Base-by-base conservation (phyloP, 2,113 vertebrate genomes). In the Trogon melanurus region DNA sequence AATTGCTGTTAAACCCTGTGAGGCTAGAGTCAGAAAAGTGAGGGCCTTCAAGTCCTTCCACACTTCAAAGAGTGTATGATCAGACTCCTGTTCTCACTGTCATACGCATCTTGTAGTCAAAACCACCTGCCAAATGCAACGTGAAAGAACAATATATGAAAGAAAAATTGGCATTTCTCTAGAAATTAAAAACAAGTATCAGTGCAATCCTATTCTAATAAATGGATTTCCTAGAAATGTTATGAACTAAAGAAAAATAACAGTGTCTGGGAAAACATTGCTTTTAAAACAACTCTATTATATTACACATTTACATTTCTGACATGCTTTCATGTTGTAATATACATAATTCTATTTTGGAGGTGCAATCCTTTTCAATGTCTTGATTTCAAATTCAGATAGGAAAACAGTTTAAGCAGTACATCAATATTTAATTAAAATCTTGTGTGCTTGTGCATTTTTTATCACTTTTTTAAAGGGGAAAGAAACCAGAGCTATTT, bases 381-480 rank as follows among this genome's bases (percentile, higher is more conserved):
- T 48, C 44, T 93, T 83, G n/a, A 74, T 45, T 88, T 78, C 12
- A 66, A 82, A 88, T 30, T 70, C 62, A 82, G 61, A 79, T 8
- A 89, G 34, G 58, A 87, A 86, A 69, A 34, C 5, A 61, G 3
- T 41, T 67, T 75, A 56, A 82, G 38, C 22, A 85, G 19, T 20
- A 57, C 5, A n/a, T 65, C 23, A 58, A 45, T 82, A 94, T 69
- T 91, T 71, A 73, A 91, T 82, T 89, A 88, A 81, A 93, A 75
- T 53, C 12, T 54, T 71, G 7, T 32, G 16, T 54, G 65, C 25
- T 71, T 79, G 56, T 30, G 30, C 22, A 2, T 53, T 19, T 72
- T 41, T 34, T 30, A 29, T 44, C 47, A 17, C 10, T n/a, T 29
- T 54, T 72, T 91, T 66, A 44, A 27, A 71, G 53, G 38, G 16